phyloP scores from a whole-genome alignment of 1,140 invertebrate species.

The Asobara japonica region DNA sequence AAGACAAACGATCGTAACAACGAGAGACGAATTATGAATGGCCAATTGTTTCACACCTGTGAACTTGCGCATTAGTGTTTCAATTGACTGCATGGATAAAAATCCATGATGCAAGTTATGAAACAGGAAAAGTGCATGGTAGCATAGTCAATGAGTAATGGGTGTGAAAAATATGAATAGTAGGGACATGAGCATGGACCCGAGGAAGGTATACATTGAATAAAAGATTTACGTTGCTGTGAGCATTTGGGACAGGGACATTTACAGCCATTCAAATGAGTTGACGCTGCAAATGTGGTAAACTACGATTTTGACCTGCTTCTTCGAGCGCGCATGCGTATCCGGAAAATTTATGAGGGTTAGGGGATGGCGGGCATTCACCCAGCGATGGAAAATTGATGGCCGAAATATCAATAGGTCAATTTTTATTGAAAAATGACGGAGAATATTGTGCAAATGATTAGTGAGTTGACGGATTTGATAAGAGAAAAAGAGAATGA shows the following conservation, averaged over 20 bases:
- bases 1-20: conserved; percentile 20
- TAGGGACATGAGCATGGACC: too few relatives aligned
- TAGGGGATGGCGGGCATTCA: not conserved
- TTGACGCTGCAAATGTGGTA: conserved; percentile 14
- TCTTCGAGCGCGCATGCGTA: conserved; percentile 1
- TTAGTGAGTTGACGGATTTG: too few relatives aligned
- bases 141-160: not conserved
- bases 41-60: conserved; percentile 19
- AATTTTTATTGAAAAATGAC: not conserved
- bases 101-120: not conserved
- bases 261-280: conserved; percentile 3
- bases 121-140: conserved; percentile 13
- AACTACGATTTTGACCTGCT: conserved; percentile 19
- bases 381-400: not conserved
- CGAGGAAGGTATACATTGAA: not conserved
- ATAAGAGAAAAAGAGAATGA: too few relatives aligned
- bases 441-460: too few relatives aligned
- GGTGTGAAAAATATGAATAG: not conserved
- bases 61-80: not conserved
- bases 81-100: not conserved
- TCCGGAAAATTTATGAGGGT: not conserved
- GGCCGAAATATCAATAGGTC: not conserved
- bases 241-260: conserved; percentile 13
- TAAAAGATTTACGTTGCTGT: conserved; percentile 9
- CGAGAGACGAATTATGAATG: not conserved